Evolutionary conservation across 2,888 invertebrate species (phyloP).

Genomic region (Netelia melanura): DNA sequence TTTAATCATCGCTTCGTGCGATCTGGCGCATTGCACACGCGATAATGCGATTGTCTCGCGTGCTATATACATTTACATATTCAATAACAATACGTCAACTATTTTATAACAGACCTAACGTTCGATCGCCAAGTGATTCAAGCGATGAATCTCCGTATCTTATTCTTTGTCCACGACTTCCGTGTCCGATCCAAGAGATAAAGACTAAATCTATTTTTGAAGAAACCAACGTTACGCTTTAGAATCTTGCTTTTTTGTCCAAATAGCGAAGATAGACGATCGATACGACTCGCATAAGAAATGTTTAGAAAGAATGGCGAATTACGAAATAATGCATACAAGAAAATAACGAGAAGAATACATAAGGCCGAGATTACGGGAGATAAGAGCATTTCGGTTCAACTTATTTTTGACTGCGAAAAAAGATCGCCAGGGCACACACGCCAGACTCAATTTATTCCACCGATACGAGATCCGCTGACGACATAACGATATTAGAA

Average conservation of each 20-base stretch:
- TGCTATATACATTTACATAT: slow-evolving; percentile 3
- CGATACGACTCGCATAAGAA: not conserved
- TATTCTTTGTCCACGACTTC: not conserved
- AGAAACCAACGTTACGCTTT: not conserved
- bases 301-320: not conserved
- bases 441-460: not conserved
- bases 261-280: not conserved
- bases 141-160: not conserved
- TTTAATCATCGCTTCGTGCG: slow-evolving; percentile 4
- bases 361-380: not conserved
- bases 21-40: not conserved
- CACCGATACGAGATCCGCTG: not conserved
- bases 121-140: not conserved
- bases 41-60: slow-evolving; percentile 1
- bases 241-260: not conserved
- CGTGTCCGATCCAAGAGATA: not conserved
- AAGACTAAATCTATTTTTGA: not conserved
- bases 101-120: not conserved
- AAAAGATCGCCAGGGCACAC: not conserved
- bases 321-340: not conserved
- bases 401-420: not conserved
- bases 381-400: not conserved
- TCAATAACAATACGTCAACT: slow-evolving; percentile 37
- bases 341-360: not conserved
- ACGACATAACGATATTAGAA: not conserved